Conservation (phyloP, 2,797 vertebrate species). For the Phoeniculus purpureus region DNA sequence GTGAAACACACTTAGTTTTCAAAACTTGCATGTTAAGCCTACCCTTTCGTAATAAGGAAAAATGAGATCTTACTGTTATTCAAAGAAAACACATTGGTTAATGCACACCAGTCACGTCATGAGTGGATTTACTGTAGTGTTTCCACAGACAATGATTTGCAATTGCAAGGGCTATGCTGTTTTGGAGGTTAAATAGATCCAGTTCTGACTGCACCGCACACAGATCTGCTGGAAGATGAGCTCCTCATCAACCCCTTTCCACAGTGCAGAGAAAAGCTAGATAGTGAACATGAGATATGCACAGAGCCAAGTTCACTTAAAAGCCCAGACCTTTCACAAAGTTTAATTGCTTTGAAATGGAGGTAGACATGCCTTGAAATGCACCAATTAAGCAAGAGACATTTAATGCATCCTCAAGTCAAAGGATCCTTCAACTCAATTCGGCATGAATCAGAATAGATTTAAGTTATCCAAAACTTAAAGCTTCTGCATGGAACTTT, state of each 20-base stretch:
- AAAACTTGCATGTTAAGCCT: not conserved
- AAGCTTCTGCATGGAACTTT: not conserved
- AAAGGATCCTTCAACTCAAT: not conserved
- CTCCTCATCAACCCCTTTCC: not conserved
- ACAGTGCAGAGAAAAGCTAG: not conserved
- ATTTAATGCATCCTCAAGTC: not conserved
- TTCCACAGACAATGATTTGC: not conserved
- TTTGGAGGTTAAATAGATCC: not conserved
- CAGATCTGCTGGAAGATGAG: not conserved
- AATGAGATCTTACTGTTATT: not conserved
- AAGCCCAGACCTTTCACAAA: not conserved
- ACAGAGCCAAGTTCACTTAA: not conserved
- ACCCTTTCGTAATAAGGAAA: not conserved
- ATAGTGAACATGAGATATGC: not conserved
- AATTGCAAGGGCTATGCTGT: not conserved
- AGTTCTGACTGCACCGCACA: not conserved
- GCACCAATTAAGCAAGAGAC: not conserved
- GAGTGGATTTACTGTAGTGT: not conserved
- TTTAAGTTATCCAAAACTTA: not conserved
- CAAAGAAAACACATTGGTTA: not conserved
- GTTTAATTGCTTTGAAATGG: not conserved
- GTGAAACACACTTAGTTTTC: not conserved
- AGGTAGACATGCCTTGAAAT: not conserved
- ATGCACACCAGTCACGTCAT: fast-evolving
- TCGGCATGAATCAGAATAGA: not conserved